phyloP scores from a whole-genome alignment of 2,113 vertebrate species.

The Lagopus muta region DNA sequence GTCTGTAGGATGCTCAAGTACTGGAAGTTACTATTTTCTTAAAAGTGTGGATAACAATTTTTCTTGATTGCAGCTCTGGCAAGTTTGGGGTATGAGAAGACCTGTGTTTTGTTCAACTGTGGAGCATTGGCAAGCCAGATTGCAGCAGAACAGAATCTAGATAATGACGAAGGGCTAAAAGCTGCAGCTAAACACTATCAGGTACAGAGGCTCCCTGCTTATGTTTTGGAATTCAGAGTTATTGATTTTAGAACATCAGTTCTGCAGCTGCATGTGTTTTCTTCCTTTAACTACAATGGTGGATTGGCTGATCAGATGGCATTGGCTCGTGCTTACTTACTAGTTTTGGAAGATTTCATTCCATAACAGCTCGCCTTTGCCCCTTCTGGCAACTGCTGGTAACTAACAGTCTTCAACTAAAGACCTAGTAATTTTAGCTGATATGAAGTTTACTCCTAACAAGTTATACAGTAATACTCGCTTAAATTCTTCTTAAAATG shows the following conservation, averaged over 20 bases:
- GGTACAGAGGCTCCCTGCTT: constrained; percentile 72
- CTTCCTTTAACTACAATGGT: neutral
- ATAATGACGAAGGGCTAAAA: constrained; percentile 95
- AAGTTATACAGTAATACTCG: neutral
- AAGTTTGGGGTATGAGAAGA: constrained; percentile 97
- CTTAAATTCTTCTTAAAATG: neutral
- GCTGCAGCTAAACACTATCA: constrained; percentile 94
- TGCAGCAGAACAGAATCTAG: constrained; percentile 95
- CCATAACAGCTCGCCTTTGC: neutral
- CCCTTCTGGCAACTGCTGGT: fast-evolving
- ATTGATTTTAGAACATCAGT: neutral
- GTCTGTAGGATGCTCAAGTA: neutral
- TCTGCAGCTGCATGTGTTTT: neutral
- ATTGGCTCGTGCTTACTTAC: neutral
- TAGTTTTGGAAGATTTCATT: neutral
- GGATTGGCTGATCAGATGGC: neutral
- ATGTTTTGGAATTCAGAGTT: neutral
- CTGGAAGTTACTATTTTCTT: neutral
- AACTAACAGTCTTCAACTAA: neutral
- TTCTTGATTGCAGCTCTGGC: constrained; percentile 86
- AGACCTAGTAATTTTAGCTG: neutral
- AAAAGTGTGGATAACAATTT: neutral
- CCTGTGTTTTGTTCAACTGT: constrained; percentile 95
- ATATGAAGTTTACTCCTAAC: neutral
- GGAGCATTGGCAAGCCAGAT: constrained; percentile 97